Evolutionary conservation across 2,113 vertebrate genomes (phyloP).

Genomic region (Colaptes auratus): DNA sequence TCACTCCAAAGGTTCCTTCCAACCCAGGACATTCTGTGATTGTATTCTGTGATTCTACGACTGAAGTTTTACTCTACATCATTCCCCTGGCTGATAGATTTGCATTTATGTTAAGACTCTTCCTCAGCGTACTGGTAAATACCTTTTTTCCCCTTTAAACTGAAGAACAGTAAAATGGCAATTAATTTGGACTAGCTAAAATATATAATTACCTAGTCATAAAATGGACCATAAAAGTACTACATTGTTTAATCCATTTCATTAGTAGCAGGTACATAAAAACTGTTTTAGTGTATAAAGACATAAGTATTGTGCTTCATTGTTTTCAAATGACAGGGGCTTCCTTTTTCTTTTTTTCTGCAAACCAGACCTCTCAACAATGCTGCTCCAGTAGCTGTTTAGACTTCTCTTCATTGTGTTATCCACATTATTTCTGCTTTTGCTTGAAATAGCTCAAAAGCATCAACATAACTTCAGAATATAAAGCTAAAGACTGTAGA

Average conservation of each 20-base stretch:
- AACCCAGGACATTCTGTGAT: too few species aligned
- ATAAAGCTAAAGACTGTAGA: not conserved
- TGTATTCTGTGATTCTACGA: not conserved
- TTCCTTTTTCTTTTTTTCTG: not conserved
- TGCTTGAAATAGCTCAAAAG: not conserved
- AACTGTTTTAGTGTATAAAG: conserved; percentile 22
- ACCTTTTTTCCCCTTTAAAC: conserved; percentile 25
- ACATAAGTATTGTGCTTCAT: not conserved
- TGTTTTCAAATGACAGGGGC: not conserved
- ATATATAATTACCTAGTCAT: conserved; percentile 64
- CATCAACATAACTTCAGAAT: not conserved
- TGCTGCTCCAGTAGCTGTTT: not conserved
- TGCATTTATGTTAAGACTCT: not conserved
- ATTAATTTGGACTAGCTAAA: conserved; percentile 66
- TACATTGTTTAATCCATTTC: conserved; percentile 40
- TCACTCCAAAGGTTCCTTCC: too few species aligned
- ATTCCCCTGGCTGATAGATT: conserved; percentile 40
- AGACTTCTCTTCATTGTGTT: not conserved
- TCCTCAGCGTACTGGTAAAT: conserved; percentile 4
- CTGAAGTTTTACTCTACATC: conserved; percentile 41
- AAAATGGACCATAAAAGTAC: conserved; percentile 63
- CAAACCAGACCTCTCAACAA: not conserved
- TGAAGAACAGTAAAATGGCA: conserved; percentile 53
- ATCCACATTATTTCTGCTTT: not conserved
- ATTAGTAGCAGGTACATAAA: conserved; percentile 33